Percentiles rank a stretch among this genome's conserved stretches.
These are phyloP conservation scores for Lota lota DNA, from an alignment of 2,113 vertebrate genomes.

Conservation along the genomic window DNA sequence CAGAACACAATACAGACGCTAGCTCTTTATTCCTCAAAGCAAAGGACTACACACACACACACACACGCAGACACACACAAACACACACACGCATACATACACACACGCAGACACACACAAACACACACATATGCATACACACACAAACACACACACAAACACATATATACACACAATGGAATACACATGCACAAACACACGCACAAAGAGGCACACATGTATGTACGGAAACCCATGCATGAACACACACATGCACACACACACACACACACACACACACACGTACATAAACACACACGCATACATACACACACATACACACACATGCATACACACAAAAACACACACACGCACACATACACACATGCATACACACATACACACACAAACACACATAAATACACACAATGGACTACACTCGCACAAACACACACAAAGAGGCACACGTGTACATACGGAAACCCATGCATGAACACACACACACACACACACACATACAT, in stretches of 20 bases:
- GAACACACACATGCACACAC: not conserved
- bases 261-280: not conserved
- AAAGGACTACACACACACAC: slow-evolving; percentile 1
- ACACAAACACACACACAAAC: not conserved
- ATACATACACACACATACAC: not conserved
- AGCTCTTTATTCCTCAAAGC: not conserved
- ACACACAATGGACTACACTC: no score
- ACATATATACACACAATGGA: not conserved
- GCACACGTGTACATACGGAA: no score
- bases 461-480: no score
- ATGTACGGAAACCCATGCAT: no score
- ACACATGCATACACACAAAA: not conserved
- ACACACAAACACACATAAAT: no score
- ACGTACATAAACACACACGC: not conserved
- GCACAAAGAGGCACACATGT: no score
- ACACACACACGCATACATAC: not conserved
- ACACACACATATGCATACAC: slow-evolving; percentile 2
- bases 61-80: not conserved
- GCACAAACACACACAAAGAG: no score
- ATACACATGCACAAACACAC: not conserved
- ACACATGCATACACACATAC: no score
- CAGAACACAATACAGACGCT: no score
- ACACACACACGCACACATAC: no score
- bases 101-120: not conserved
- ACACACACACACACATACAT: no score